Conservation (phyloP, 2,888 invertebrate species). For the Belgica antarctica region DNA sequence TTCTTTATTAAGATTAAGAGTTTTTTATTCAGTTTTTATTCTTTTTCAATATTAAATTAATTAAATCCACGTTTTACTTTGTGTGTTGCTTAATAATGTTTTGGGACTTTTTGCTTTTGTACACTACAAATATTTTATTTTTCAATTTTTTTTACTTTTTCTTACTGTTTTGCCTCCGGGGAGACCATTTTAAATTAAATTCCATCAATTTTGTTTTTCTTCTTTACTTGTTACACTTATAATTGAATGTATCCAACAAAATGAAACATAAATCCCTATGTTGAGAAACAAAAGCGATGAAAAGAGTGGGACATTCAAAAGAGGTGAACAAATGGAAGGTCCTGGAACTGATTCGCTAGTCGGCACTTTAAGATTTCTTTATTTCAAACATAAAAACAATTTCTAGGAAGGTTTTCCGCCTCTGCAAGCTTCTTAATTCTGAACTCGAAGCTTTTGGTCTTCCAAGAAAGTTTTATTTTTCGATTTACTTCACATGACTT, state of each 20-base stretch:
- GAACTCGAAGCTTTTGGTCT: no score
- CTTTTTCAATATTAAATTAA: constrained; percentile 24
- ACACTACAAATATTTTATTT: constrained; percentile 41
- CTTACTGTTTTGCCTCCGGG: neutral
- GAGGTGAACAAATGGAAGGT: neutral
- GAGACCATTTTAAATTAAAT: constrained; percentile 13
- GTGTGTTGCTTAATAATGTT: constrained; percentile 34
- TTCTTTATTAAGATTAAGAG: constrained; percentile 29
- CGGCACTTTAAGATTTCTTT: no score
- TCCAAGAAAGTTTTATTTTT: no score
- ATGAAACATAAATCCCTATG: constrained; percentile 8
- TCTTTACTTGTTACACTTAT: constrained; percentile 3
- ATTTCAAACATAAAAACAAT: no score
- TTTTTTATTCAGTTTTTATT: constrained; percentile 15
- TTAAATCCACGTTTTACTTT: constrained; percentile 18
- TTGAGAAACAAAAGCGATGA: neutral
- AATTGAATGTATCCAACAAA: constrained; percentile 29
- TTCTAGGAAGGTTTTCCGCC: no score
- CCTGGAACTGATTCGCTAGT: no score
- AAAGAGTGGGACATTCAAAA: constrained; percentile 2
- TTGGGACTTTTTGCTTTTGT: constrained; percentile 35
- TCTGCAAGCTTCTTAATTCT: no score
- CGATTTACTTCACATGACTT: no score
- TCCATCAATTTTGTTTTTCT: constrained; percentile 10
- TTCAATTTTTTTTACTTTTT: neutral